Conservation (phyloP, 2,113 vertebrate species). For the Petrocephalus microphthalmus region DNA sequence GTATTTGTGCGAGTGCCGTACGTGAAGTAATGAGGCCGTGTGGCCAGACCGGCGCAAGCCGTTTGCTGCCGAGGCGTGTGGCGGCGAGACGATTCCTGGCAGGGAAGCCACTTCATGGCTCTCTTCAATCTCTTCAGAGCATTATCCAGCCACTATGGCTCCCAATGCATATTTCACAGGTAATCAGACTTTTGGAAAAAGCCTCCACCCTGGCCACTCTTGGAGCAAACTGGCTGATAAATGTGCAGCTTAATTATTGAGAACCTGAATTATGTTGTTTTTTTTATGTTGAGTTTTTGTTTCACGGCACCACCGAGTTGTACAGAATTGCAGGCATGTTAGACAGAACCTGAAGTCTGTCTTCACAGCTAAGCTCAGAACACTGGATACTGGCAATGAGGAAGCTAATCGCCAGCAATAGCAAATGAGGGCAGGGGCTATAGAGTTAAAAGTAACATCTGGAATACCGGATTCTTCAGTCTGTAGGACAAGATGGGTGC, state of each 20-base stretch:
- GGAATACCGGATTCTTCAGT: not conserved
- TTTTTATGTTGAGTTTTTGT: too few species aligned
- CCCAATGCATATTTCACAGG: not conserved
- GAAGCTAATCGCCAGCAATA: not conserved
- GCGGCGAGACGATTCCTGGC: not conserved
- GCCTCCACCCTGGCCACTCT: not conserved
- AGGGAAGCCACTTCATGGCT: not conserved
- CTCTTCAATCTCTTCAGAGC: not conserved
- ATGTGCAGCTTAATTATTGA: not conserved
- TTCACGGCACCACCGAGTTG: not conserved
- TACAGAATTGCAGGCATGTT: not conserved
- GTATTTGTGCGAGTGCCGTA: not conserved
- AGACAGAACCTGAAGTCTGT: not conserved
- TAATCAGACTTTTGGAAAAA: not conserved
- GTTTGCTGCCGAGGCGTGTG: not conserved
- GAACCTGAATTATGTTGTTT: not conserved
- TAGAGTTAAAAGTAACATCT: constrained; percentile 11
- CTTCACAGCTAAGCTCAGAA: not conserved
- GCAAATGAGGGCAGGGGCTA: not conserved
- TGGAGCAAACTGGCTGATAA: not conserved
- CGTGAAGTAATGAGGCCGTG: not conserved
- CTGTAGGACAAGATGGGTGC: not conserved
- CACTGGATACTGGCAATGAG: not conserved
- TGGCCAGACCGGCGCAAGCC: not conserved
- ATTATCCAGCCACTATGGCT: not conserved